A percentile compares a stretch with the other conserved stretches of the same genome.
Conservation (phyloP, 1,140 invertebrate genomes). For the Pemphigus obesinymphae region DNA sequence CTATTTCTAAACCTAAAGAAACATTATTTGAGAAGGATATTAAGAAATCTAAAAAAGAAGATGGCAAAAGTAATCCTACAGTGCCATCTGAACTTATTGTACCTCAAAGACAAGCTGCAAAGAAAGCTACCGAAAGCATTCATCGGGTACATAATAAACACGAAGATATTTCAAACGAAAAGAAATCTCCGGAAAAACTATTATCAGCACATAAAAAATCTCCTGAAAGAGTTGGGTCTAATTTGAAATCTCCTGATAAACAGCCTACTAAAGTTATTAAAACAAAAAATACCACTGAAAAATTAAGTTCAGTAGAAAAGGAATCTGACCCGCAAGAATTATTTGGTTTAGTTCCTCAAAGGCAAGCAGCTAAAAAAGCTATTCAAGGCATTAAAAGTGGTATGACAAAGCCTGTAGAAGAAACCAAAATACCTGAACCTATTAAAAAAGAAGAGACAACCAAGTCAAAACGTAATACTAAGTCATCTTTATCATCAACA, state of each 20-base stretch:
- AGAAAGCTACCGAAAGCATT: slow-evolving; percentile 67
- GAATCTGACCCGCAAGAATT: slow-evolving; percentile 63
- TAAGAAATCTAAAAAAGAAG: slow-evolving; percentile 58
- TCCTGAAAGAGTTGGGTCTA: slow-evolving; percentile 40
- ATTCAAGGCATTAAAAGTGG: slow-evolving; percentile 72
- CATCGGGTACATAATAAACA: slow-evolving; percentile 50
- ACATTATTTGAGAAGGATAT: slow-evolving; percentile 50
- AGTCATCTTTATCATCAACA: slow-evolving; percentile 49
- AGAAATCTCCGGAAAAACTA: slow-evolving; percentile 50
- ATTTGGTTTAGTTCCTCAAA: slow-evolving; percentile 78
- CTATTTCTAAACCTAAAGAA: slow-evolving; percentile 50
- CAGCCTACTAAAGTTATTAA: slow-evolving; percentile 43
- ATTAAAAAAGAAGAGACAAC: slow-evolving; percentile 33
- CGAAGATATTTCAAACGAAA: slow-evolving; percentile 46
- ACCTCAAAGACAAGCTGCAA: slow-evolving; percentile 80
- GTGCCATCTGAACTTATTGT: slow-evolving; percentile 75
- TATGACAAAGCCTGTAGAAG: slow-evolving; percentile 52
- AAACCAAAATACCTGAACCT: slow-evolving; percentile 47
- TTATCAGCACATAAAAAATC: slow-evolving; percentile 51
- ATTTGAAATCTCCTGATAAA: slow-evolving; percentile 43
- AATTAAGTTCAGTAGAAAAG: slow-evolving; percentile 62
- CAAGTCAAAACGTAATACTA: slow-evolving; percentile 44
- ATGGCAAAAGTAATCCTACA: slow-evolving; percentile 58
- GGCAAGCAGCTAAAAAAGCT: slow-evolving; percentile 85
- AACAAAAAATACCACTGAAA: slow-evolving; percentile 48